Evolutionary conservation across 2,888 invertebrate species (phyloP), one percentile per base, ranked within the genome.

Genomic region (Sinotaia quadrata): DNA sequence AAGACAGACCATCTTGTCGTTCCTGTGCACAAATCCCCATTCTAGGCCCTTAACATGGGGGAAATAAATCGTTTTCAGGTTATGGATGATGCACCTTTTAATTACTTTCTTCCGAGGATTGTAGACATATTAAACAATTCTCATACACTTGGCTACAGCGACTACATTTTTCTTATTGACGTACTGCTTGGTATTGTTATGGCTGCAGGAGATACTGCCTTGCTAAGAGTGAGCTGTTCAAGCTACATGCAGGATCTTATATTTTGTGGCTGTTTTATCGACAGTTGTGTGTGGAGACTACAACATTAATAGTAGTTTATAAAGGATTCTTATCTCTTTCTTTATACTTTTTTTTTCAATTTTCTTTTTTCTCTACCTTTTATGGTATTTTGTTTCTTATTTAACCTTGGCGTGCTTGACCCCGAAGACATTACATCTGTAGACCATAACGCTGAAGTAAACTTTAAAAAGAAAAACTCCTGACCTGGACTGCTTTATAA

Each of bases 271-370:
- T 54, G 54, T 54, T 54, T 54, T 29, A 54, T 27, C 54, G 27
- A 24, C 54, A 29, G 27, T 54, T 54, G 54, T 54, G 24, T 54
- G 44, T 54, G 54, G 65, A 27, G 34, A 37, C 54, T 18, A 41
- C 18, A 47, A 8, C n/a, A 8, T n/a, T 47, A 24, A 21, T 21
- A 21, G 47, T 47, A 47, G 47, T 18, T 47, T 47, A 47, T 18
- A 47, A 47, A n/a, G n/a, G n/a, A n/a, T n/a, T n/a, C n/a, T n/a
- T n/a, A n/a, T n/a, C n/a, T n/a, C n/a, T n/a, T n/a, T n/a, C n/a
- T n/a, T n/a, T n/a, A n/a, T n/a, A n/a, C n/a, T n/a, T n/a, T n/a
- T n/a, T 24, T 47, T 47, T 47, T 47, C n/a, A 21, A 21, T 24
- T 18, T 47, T 47, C 18, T 18, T 7, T 18, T 24, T 24, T 24